Evolutionary conservation across 2,888 invertebrate genomes (phyloP).

Genomic region (Lepidocyrtinus sp.): DNA sequence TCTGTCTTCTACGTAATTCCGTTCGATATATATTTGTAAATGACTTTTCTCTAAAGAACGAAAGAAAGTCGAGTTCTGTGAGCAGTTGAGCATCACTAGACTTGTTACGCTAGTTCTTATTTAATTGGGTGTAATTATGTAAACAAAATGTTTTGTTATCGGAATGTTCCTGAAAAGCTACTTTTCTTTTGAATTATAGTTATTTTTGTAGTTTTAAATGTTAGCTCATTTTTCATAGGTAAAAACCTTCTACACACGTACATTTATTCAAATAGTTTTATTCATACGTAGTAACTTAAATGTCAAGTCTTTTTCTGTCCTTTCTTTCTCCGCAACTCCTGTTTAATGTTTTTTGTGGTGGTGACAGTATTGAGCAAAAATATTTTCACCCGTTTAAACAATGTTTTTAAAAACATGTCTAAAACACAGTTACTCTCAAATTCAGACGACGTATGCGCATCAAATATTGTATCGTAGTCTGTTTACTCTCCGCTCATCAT

Average conservation of each 20-base stretch:
- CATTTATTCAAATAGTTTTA: too few relatives aligned
- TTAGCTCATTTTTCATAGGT: neutral
- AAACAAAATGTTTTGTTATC: neutral
- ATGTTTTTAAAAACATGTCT: too few relatives aligned
- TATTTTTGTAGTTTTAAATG: neutral
- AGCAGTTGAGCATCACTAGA: constrained; percentile 57
- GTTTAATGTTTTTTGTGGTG: neutral
- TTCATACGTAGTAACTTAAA: too few relatives aligned
- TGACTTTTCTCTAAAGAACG: constrained; percentile 32
- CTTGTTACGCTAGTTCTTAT: constrained; percentile 23
- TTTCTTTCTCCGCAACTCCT: neutral
- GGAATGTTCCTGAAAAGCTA: neutral
- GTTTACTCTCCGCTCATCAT: too few relatives aligned
- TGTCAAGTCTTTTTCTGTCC: neutral
- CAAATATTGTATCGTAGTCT: too few relatives aligned
- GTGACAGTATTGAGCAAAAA: neutral
- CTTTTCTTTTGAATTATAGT: neutral
- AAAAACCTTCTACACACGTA: too few relatives aligned
- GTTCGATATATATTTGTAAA: neutral
- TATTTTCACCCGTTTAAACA: neutral
- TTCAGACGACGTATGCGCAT: too few relatives aligned
- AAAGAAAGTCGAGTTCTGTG: constrained; percentile 35
- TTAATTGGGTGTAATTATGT: neutral
- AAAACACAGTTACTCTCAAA: too few relatives aligned
- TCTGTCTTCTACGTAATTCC: neutral